phyloP scores from a whole-genome alignment of 1,140 invertebrate genomes.

The Berghia stephanieae region DNA sequence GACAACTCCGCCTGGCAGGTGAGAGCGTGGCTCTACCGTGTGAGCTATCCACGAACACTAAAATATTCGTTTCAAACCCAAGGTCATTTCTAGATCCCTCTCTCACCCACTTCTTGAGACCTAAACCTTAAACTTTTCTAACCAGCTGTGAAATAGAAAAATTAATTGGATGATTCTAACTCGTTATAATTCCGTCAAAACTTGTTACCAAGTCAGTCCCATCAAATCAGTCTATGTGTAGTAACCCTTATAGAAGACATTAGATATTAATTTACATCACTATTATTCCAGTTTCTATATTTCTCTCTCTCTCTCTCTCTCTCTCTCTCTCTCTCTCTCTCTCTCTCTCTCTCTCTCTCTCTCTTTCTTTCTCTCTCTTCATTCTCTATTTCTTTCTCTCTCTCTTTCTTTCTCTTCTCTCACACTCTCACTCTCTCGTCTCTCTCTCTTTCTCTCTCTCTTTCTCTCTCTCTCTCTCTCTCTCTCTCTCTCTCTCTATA shows the following conservation, averaged over 20 bases:
- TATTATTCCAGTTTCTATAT: background rate
- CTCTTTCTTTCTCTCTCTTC: no score
- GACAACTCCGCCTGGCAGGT: no score
- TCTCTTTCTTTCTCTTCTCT: no score
- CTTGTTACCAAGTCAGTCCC: background rate
- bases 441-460: no score
- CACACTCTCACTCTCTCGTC: no score
- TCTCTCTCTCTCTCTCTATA: background rate
- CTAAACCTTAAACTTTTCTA: background rate
- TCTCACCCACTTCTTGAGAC: no score
- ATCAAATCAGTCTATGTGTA: background rate
- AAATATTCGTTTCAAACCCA: no score
- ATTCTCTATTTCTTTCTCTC: no score
- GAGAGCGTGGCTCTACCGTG: no score
- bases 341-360: background rate
- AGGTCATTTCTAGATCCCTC: no score
- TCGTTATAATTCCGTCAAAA: background rate
- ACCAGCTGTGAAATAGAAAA: background rate
- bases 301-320: no score
- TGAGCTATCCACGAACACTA: no score
- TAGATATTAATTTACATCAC: background rate
- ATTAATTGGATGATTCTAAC: background rate
- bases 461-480: slow-evolving; percentile 3
- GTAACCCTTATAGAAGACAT: background rate
- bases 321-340: background rate